Percentiles rank a stretch among this genome's conserved stretches.
phyloP scores from a whole-genome alignment of 2,113 vertebrate genomes.

The human (Homo sapiens) region GRCh38 chr6:127609501-127610000 shows the following conservation, averaged over 20 bases:
- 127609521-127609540: not conserved
- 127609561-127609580: not conserved
- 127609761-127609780: not conserved
- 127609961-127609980: not conserved
- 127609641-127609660: not conserved
- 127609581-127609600: not conserved
- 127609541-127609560: not conserved
- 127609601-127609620: not conserved
- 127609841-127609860: not conserved
- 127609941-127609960: not conserved
- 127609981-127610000: not conserved
- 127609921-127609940: not conserved
- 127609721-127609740: not conserved
- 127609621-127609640: not conserved
- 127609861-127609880: not conserved
- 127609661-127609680: too few species aligned
- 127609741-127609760: not conserved
- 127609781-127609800: not conserved
- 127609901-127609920: not conserved
- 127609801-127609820: not conserved
- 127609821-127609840: not conserved
- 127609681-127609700: not conserved
- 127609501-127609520: not conserved
- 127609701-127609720: not conserved
- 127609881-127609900: not conserved